Evolutionary conservation across 2,888 invertebrate genomes (phyloP), one percentile per base, ranked within the genome.

Genomic region (Rutpela maculata): DNA sequence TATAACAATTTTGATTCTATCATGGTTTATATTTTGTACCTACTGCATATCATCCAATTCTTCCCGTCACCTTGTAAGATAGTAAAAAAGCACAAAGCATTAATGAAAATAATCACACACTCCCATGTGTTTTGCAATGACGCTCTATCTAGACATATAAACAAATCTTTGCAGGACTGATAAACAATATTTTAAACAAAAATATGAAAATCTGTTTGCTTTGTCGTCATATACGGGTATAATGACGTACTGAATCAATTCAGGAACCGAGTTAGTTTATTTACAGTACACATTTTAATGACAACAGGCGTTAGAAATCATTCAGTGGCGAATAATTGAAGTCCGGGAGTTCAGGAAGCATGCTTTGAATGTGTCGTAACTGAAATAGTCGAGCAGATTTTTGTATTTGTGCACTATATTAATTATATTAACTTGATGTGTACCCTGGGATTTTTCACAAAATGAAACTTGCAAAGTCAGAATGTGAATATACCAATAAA

Each of bases 41-140:
- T n/a, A n/a, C 10, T 15, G 43, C 43, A 15, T 12, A 15, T 12
- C n/a, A 6, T 6, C 7, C n/a, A 50, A 15, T 50, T 50, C 6
- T 35, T 12, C 63, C n/a, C 10, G 35, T 18, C 65, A 18, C 38
- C 65, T n/a, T 65, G 65, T 65, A 65, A 17, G 38, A 65, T 35
- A 17, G 19, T 43, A 65, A 65, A 65, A 65, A 65, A 65, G 17
- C 7, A 65, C 65, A 65, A 65, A n/a, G 63, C 72, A 26, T 50
- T 31, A 75, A 76, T 56, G 66, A 76, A 71, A 76, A 71, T 57
- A 71, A 71, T 66, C 66, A 71, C 71, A 59, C 66, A 71, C 63
- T 76, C 75, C 22, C 75, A 76, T 31, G 63, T 76, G 75, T 71
- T 75, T 55, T 26, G 60, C 66, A 76, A 76, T 76, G 75, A 76